Evolutionary conservation across 2,888 invertebrate genomes (phyloP), one percentile per base, ranked within the genome.

Genomic region (Lasioglossum pauxillum): DNA sequence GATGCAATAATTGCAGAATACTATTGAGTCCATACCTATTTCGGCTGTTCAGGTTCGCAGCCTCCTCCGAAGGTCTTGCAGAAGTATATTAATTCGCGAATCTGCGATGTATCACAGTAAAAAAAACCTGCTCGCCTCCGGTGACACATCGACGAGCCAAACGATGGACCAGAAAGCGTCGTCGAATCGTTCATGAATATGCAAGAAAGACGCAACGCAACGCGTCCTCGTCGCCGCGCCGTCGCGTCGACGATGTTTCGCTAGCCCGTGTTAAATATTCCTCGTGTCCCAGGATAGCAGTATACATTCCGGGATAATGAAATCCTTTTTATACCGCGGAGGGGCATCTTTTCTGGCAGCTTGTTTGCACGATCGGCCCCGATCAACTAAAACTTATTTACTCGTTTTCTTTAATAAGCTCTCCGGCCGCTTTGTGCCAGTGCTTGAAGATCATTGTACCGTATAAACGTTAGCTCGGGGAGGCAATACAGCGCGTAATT

Each of bases 401-500:
- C 86, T 90, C 90, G 83, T 86, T 90, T 90, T 84, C 80, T 90
- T 88, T 90, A 90, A 90, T 90, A 83, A 90, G 81, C 89, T 89
- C 82, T 19, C 73, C 64, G 74, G 78, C 73, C 86, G 86, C 89
- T 90, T 90, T 90, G 88, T 88, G 82, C 69, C 71, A 35, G n/a
- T 76, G 75, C 71, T 83, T 86, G 79, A 90, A 87, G 89, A 90
- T 90, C 88, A 67, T 84, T 90, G 89, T 90, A 90, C 89, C 89
- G 89, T 90, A 53, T 88, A 87, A 64, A 90, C 82, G 84, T 80
- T 75, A 27, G 64, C 84, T 80, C 79, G 73, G 81, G 8, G 75
- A 82, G 80, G 31, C 88, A 85, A 82, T 79, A 77, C 80, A 83
- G 88, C 87, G 90, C 83, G 87, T 88, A 88, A 90, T 90, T 90